Conservation (phyloP, 2,113 vertebrate species). For the Tiliqua scincoides region DNA sequence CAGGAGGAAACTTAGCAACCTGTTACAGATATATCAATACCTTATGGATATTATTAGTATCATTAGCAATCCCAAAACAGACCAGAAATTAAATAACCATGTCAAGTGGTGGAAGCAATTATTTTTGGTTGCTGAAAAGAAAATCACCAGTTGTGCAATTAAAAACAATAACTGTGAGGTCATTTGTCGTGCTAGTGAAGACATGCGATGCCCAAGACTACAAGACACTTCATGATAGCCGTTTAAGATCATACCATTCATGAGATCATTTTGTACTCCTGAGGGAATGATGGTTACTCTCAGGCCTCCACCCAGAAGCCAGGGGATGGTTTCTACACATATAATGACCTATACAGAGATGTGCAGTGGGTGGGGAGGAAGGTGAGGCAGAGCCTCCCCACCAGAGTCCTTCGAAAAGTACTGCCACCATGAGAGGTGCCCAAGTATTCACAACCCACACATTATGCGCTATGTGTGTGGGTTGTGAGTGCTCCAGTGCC, state of each 20-base stretch:
- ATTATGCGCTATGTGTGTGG: too few relatives aligned
- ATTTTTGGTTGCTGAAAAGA: constrained; percentile 64
- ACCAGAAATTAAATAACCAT: constrained; percentile 46
- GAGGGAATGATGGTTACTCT: neutral
- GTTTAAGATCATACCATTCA: neutral
- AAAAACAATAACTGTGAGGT: neutral
- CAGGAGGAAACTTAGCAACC: constrained; percentile 84
- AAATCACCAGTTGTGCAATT: constrained; percentile 57
- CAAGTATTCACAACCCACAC: too few relatives aligned
- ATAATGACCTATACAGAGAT: too few relatives aligned
- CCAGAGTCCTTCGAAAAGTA: too few relatives aligned
- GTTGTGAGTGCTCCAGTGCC: too few relatives aligned
- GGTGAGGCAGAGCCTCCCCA: too few relatives aligned
- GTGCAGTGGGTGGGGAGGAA: too few relatives aligned
- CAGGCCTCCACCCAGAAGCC: rapidly evolving
- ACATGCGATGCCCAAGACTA: neutral
- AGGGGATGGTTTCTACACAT: constrained; percentile 45
- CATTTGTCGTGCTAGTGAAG: rapidly evolving
- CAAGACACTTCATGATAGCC: neutral
- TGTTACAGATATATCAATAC: constrained; percentile 55
- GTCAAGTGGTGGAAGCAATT: constrained; percentile 62
- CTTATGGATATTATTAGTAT: constrained; percentile 11
- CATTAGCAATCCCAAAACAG: constrained; percentile 48
- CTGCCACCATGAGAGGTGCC: too few relatives aligned
- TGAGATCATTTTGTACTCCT: neutral